phyloP scores from a whole-genome alignment of 1,140 invertebrate species.

The Hylaeus anthracinus region DNA sequence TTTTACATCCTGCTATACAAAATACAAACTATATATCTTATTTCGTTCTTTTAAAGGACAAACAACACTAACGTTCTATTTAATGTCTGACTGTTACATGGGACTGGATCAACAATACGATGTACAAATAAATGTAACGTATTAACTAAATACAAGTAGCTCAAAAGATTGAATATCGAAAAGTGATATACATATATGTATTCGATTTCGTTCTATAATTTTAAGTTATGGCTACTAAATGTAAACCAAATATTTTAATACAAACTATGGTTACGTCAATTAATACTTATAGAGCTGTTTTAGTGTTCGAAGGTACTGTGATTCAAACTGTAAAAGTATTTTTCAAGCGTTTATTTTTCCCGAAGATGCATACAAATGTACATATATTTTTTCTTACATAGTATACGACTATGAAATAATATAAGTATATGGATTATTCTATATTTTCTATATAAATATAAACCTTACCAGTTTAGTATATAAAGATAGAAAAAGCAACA shows the following conservation, averaged over 20 bases:
- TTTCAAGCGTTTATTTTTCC: slow-evolving; percentile 40
- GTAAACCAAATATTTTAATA: slow-evolving; percentile 16
- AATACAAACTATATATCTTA: slow-evolving; percentile 10
- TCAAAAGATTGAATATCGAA: slow-evolving; percentile 20
- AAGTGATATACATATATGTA: background rate
- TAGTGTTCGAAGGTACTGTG: background rate
- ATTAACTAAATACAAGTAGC: slow-evolving; percentile 38
- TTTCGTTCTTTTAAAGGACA: slow-evolving; percentile 82
- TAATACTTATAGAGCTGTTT: slow-evolving; percentile 16
- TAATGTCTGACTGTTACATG: slow-evolving; percentile 97
- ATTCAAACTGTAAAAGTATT: slow-evolving; percentile 10
- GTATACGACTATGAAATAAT: slow-evolving; percentile 53
- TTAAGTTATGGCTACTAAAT: background rate
- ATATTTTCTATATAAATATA: slow-evolving; percentile 57
- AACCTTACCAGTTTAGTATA: slow-evolving; percentile 53
- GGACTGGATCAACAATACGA: slow-evolving; percentile 97
- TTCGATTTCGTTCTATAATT: background rate
- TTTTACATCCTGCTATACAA: slow-evolving; percentile 13
- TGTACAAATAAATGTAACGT: slow-evolving; percentile 83
- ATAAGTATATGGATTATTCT: slow-evolving; percentile 44
- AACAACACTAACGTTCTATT: slow-evolving; percentile 89
- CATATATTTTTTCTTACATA: slow-evolving; percentile 50
- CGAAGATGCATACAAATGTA: slow-evolving; percentile 43
- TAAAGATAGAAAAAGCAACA: slow-evolving; percentile 61
- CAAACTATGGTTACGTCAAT: slow-evolving; percentile 2